These are phyloP conservation scores for Blastobasis lacticolella DNA, from an alignment of 2,888 invertebrate species.

Conservation along the genomic window DNA sequence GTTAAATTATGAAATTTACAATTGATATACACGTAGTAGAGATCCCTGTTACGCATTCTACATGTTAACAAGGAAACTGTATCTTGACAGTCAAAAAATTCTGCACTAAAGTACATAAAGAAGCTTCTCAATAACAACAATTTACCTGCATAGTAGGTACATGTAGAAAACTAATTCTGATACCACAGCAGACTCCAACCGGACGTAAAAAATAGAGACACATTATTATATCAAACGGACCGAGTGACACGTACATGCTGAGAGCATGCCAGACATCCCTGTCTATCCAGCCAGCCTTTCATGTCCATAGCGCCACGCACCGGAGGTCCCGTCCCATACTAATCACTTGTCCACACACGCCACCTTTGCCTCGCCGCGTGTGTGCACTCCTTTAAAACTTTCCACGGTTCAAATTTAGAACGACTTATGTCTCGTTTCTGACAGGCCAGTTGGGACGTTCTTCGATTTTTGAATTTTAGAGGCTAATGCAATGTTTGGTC, in stretches of 20 bases:
- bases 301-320: constrained; percentile 50
- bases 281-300: constrained; percentile 11
- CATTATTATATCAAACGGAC: too few species aligned
- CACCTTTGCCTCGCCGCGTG: constrained; percentile 51
- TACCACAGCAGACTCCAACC: not conserved
- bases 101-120: too few species aligned
- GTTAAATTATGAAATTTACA: too few species aligned
- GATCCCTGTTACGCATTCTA: too few species aligned
- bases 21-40: too few species aligned
- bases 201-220: constrained; percentile 11
- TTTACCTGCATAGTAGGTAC: too few species aligned
- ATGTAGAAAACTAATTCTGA: too few species aligned
- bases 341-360: constrained; percentile 57
- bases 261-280: constrained; percentile 14
- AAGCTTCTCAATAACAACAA: too few species aligned
- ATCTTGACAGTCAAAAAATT: too few species aligned
- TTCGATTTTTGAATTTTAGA: constrained; percentile 19
- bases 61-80: too few species aligned
- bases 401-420: constrained; percentile 20
- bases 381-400: constrained; percentile 50
- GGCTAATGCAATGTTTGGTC: constrained; percentile 56
- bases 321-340: constrained; percentile 53
- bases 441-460: constrained; percentile 26
- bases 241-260: too few species aligned
- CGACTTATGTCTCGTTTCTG: constrained; percentile 20